These are phyloP conservation scores for Speoplatyrhinus poulsoni DNA, from an alignment of 2,113 vertebrate genomes.

Conservation along the genomic window DNA sequence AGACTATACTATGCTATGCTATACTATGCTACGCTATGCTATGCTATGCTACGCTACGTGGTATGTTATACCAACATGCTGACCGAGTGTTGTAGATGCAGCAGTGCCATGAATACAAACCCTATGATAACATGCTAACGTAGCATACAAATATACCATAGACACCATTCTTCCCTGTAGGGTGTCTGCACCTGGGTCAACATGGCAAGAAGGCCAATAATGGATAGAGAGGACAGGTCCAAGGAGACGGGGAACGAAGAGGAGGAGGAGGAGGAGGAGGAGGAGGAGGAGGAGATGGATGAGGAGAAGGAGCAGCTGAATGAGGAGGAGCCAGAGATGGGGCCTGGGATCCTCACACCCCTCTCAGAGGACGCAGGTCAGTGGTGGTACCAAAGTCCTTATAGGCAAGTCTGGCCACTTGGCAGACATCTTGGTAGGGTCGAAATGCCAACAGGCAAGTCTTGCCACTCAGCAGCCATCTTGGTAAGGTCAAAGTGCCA, in stretches of 20 bases:
- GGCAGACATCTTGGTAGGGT: no score
- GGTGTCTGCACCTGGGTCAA: conserved; percentile 92
- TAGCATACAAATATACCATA: no score
- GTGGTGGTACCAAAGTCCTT: neutral
- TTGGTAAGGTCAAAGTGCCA: no score
- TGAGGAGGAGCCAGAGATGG: conserved; percentile 83
- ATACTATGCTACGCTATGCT: neutral
- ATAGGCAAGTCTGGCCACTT: no score
- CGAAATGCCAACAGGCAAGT: no score
- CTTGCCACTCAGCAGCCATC: no score
- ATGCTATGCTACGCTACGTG: neutral
- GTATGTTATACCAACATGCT: no score
- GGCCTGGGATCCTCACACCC: conserved; percentile 88
- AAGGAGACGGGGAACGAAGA: conserved; percentile 75
- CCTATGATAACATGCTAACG: no score
- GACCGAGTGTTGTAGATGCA: no score
- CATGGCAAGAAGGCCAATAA: conserved; percentile 70
- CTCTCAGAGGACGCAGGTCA: conserved; percentile 92
- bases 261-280: conserved; percentile 76
- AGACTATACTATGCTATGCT: no score
- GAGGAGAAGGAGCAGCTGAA: conserved; percentile 79
- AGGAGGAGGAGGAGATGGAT: conserved; percentile 74
- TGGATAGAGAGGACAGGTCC: no score
- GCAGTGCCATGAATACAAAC: no score
- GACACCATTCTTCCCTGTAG: conserved; percentile 58